Evolutionary conservation across 2,888 invertebrate species (phyloP).

Genomic region (Malthinus seriepunctatus): DNA sequence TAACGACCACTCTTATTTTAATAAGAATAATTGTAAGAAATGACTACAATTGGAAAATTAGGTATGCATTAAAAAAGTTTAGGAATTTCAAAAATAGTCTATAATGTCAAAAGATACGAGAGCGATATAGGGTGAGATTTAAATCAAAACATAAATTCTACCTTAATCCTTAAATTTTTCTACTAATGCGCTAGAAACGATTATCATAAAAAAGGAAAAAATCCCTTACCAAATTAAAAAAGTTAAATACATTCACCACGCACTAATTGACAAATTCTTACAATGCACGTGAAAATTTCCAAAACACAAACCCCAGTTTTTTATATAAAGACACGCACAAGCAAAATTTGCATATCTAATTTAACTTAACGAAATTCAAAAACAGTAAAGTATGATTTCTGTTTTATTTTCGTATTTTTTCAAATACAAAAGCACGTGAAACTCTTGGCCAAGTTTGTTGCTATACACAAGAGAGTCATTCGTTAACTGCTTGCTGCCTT

Average conservation of each 20-base stretch:
- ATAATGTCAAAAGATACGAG: too few species aligned
- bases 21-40: too few species aligned
- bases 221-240: too few species aligned
- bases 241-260: slow-evolving; percentile 6
- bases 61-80: too few species aligned
- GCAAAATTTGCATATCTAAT: slow-evolving; percentile 12
- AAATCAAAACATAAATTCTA: too few species aligned
- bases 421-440: slow-evolving; percentile 2
- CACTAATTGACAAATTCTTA: slow-evolving; percentile 26
- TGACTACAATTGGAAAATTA: too few species aligned
- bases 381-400: background rate
- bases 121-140: too few species aligned
- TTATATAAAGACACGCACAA: slow-evolving; percentile 7
- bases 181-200: too few species aligned
- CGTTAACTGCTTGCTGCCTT: slow-evolving; percentile 35
- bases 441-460: slow-evolving; percentile 4
- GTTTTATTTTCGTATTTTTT: background rate
- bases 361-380: slow-evolving; percentile 9
- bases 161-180: too few species aligned
- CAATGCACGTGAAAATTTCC: slow-evolving; percentile 15
- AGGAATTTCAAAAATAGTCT: too few species aligned
- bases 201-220: too few species aligned
- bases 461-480: slow-evolving; percentile 32
- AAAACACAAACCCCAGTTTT: slow-evolving; percentile 8
- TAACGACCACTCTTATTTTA: too few species aligned